A percentile compares a stretch with the other conserved stretches of the same genome.
Conservation (phyloP, 1,140 invertebrate genomes). For the Lordiphosa stackelbergi region DNA sequence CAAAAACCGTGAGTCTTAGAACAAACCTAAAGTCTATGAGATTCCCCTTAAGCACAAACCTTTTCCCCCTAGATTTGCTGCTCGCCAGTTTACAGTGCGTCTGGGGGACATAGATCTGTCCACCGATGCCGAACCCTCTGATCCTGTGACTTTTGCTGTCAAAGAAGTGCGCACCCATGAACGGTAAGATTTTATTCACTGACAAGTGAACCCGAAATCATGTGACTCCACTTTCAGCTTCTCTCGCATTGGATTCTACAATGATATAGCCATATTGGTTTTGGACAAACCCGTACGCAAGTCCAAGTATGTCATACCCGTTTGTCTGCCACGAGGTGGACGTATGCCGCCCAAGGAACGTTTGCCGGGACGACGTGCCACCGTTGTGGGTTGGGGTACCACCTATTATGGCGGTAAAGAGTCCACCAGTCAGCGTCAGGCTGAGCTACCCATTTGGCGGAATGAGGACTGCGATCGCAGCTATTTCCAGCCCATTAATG, state of each 20-base stretch:
- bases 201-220: not conserved
- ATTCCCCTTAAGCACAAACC: not conserved
- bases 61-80: constrained; percentile 83
- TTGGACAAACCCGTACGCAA: constrained; percentile 84
- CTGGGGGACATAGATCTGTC: constrained; percentile 92
- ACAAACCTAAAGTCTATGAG: not conserved
- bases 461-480: constrained; percentile 93
- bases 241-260: constrained; percentile 91
- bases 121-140: constrained; percentile 87
- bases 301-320: constrained; percentile 90
- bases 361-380: constrained; percentile 80
- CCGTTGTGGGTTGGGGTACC: constrained; percentile 95
- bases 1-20: constrained; percentile 86
- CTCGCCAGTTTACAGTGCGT: constrained; percentile 91
- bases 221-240: constrained; percentile 78
- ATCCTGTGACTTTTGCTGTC: constrained; percentile 87
- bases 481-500: constrained; percentile 94
- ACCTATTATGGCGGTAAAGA: constrained; percentile 91
- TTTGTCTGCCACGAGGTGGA: constrained; percentile 85
- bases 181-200: constrained; percentile 43
- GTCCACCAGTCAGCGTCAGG: constrained; percentile 89
- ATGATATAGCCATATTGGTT: constrained; percentile 87
- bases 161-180: constrained; percentile 87
- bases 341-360: constrained; percentile 72
- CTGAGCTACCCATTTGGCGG: constrained; percentile 91